Evolutionary conservation across 2,888 invertebrate genomes (phyloP).

Genomic region (Drosophila tripunctata): DNA sequence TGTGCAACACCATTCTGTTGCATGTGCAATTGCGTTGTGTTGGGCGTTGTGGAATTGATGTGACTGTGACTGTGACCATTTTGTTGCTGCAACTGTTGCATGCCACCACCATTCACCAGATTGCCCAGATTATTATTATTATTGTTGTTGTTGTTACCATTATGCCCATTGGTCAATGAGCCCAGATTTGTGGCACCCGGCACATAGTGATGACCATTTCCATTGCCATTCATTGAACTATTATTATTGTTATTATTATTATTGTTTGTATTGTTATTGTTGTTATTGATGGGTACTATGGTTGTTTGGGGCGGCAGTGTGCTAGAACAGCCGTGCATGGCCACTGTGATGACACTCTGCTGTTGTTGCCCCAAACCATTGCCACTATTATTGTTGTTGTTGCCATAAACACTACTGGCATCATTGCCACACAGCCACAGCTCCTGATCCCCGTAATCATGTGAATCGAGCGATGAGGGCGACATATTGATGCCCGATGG

Average conservation of each 20-base stretch:
- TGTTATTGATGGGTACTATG: conserved; percentile 84
- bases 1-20: conserved; percentile 63
- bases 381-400: conserved; percentile 39
- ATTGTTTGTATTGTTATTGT: conserved; percentile 57
- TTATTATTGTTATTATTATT: conserved; percentile 37
- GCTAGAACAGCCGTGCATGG: conserved; percentile 85
- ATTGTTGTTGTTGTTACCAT: too few relatives aligned
- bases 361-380: conserved; percentile 72
- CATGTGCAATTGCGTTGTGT: conserved; percentile 41
- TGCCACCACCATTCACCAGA: conserved; percentile 58
- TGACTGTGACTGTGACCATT: conserved; percentile 66
- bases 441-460: conserved; percentile 91
- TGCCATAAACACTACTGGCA: conserved; percentile 62
- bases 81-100: conserved; percentile 56
- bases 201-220: conserved; percentile 40
- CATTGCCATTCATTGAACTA: conserved; percentile 42
- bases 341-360: conserved; percentile 83
- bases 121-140: too few relatives aligned
- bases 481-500: conserved; percentile 90
- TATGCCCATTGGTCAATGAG: conserved; percentile 57
- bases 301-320: conserved; percentile 85
- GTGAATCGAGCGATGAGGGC: conserved; percentile 89
- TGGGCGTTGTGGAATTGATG: conserved; percentile 66
- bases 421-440: conserved; percentile 89
- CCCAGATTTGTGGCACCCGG: conserved; percentile 64